These are phyloP conservation scores for Sandelia bainsii DNA, from an alignment of 2,797 vertebrate genomes.

Conservation along the genomic window DNA sequence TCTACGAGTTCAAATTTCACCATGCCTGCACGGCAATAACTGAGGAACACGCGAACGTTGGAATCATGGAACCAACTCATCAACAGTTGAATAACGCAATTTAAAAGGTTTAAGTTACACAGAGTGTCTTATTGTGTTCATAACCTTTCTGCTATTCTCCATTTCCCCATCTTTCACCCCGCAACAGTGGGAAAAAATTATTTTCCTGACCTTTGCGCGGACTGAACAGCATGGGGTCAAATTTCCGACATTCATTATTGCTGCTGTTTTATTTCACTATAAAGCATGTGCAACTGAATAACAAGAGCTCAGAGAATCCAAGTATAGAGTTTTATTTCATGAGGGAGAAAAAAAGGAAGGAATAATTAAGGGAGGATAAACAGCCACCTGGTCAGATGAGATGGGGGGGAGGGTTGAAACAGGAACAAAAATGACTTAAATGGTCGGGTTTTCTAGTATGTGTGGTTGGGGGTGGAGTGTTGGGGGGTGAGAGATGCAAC, in stretches of 20 bases:
- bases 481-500: conserved; percentile 30
- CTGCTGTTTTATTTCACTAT: conserved; percentile 72
- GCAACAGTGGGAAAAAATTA: conserved; percentile 74
- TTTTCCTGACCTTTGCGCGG: conserved; percentile 77
- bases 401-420: background rate
- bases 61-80: conserved; percentile 37
- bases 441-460: conserved; percentile 23
- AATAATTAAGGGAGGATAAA: conserved; percentile 78
- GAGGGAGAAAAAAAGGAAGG: conserved; percentile 41
- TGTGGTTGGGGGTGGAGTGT: conserved; percentile 13
- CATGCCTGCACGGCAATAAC: conserved; percentile 3
- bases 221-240: conserved; percentile 71
- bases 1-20: conserved; percentile 47
- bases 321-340: conserved; percentile 78
- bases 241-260: conserved; percentile 76
- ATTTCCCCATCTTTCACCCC: conserved; percentile 21
- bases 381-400: conserved; percentile 73
- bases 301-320: conserved; percentile 78
- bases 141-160: conserved; percentile 38
- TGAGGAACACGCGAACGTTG: conserved; percentile 1
- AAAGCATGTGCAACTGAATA: conserved; percentile 75
- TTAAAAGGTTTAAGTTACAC: conserved; percentile 59
- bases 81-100: conserved; percentile 49
- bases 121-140: conserved; percentile 52
- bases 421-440: conserved; percentile 33